Evolutionary conservation across 2,888 invertebrate genomes (phyloP).

Genomic region (Brachyptera risi): DNA sequence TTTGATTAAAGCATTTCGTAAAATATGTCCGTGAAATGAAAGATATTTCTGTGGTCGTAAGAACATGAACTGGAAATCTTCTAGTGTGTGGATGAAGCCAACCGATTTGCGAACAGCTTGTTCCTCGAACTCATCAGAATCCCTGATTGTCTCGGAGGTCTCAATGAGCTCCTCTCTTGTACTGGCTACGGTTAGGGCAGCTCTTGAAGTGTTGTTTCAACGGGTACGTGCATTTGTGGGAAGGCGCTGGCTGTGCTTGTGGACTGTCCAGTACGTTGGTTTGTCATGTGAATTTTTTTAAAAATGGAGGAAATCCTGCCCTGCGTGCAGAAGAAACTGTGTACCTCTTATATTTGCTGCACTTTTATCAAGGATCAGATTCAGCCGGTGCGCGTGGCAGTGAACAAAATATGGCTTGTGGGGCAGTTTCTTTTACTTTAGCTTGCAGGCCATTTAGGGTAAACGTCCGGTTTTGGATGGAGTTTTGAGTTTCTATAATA

Average conservation of each 20-base stretch:
- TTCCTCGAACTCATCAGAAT: neutral
- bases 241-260: neutral
- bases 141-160: neutral
- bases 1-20: no score
- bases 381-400: no score
- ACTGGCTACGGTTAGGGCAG: neutral
- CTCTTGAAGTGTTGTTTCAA: conserved; percentile 18
- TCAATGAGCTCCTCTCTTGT: neutral
- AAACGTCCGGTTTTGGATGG: neutral
- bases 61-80: conserved; percentile 1
- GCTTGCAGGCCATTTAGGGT: neutral
- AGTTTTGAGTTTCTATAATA: neutral
- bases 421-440: neutral
- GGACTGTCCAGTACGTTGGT: no score
- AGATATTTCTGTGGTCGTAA: no score
- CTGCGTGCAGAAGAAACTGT: no score
- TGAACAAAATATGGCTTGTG: no score
- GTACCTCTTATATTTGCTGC: no score
- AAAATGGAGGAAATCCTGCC: no score
- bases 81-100: neutral
- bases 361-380: no score
- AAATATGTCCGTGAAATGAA: no score
- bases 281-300: no score
- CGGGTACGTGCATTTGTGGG: conserved; percentile 12
- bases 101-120: neutral